A percentile compares a stretch with the other conserved stretches of the same genome.
Conservation (phyloP, 1,140 invertebrate species). For the Scaptomyza pallida region DNA sequence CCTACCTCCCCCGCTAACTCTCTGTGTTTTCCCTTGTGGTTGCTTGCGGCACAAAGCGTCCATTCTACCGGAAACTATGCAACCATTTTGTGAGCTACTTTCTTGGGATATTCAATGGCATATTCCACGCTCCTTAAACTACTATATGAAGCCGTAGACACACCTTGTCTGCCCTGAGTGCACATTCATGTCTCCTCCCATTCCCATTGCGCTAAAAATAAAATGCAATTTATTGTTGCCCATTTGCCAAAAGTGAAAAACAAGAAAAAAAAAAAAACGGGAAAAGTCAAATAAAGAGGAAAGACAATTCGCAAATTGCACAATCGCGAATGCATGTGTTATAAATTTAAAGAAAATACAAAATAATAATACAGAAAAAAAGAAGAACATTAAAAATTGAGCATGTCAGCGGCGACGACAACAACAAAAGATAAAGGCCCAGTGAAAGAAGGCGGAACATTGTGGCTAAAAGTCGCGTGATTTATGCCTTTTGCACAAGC, state of each 20-base stretch:
- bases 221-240: slow-evolving; percentile 48
- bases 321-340: slow-evolving; percentile 53
- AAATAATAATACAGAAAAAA: slow-evolving; percentile 10
- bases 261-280: slow-evolving; percentile 7
- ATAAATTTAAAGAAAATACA: slow-evolving; percentile 41
- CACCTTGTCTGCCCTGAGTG: not conserved
- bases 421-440: slow-evolving; percentile 43
- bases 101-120: not conserved
- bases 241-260: slow-evolving; percentile 33
- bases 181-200: not conserved
- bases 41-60: slow-evolving; percentile 2
- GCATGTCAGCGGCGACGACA: slow-evolving; percentile 31
- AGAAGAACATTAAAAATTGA: slow-evolving; percentile 36
- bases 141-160: slow-evolving; percentile 31
- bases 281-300: slow-evolving; percentile 13
- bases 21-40: not conserved
- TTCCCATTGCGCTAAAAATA: slow-evolving; percentile 26
- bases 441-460: slow-evolving; percentile 49
- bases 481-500: slow-evolving; percentile 33
- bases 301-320: slow-evolving; percentile 50
- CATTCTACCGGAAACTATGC: slow-evolving; percentile 45
- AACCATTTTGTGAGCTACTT: slow-evolving; percentile 26
- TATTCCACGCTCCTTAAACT: not conserved
- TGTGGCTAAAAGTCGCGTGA: slow-evolving; percentile 45
- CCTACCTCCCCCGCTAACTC: not conserved